Percentiles rank a stretch among this genome's conserved stretches.
These are phyloP conservation scores for Ophion slaviceki DNA, from an alignment of 2,888 invertebrate species.

Conservation along the genomic window DNA sequence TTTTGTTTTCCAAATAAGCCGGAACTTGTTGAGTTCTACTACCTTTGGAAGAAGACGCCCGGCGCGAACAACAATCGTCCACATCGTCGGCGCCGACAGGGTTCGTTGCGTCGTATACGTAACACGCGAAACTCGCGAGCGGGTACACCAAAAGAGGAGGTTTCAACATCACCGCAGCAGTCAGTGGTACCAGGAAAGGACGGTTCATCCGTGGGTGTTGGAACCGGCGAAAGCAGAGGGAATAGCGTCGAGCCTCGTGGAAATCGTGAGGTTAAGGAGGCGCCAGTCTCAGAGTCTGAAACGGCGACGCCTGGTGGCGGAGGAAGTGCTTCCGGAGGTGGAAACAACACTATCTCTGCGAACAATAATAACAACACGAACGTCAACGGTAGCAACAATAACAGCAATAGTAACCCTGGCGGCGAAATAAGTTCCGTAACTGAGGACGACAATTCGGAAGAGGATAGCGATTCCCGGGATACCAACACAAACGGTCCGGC, in stretches of 20 bases:
- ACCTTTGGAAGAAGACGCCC: conserved; percentile 99
- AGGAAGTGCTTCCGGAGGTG: conserved; percentile 76
- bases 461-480: conserved; percentile 97
- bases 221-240: conserved; percentile 49
- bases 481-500: conserved; percentile 84
- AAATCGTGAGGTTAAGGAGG: conserved; percentile 67
- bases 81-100: conserved; percentile 94
- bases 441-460: conserved; percentile 96
- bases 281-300: conserved; percentile 82
- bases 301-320: conserved; percentile 76
- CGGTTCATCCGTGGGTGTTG: conserved; percentile 25
- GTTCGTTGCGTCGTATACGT: conserved; percentile 93
- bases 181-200: conserved; percentile 51
- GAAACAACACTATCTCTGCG: conserved; percentile 86
- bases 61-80: conserved; percentile 98
- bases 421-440: conserved; percentile 90
- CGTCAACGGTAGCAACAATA: conserved; percentile 48
- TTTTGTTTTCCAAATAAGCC: conserved; percentile 85
- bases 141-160: conserved; percentile 90
- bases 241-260: conserved; percentile 50
- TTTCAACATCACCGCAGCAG: conserved; percentile 66
- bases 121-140: conserved; percentile 95
- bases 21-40: conserved; percentile 99
- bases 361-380: conserved; percentile 44
- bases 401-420: conserved; percentile 78